Percentiles rank a stretch among this genome's conserved stretches.
Evolutionary conservation across 2,113 vertebrate genomes (phyloP).

Genomic region (Rhagologus leucostigma): DNA sequence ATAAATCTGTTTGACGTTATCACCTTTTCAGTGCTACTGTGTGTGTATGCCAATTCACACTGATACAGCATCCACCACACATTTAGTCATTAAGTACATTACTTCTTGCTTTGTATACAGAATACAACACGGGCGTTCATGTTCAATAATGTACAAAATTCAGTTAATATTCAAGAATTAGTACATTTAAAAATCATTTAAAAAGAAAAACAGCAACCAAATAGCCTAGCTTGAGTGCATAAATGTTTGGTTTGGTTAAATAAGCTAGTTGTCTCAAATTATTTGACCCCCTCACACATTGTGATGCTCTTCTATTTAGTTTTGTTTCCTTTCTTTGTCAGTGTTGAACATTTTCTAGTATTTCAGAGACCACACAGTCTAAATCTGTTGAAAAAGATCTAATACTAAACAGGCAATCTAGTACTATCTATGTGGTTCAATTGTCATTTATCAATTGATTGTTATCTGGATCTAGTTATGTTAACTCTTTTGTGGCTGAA

Average conservation of each 20-base stretch:
- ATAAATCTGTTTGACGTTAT: constrained; percentile 48
- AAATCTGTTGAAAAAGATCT: constrained; percentile 69
- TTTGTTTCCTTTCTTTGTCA: constrained; percentile 57
- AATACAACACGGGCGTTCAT: background rate
- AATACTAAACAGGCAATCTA: constrained; percentile 71
- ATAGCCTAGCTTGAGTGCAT: background rate
- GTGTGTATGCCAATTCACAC: constrained; percentile 17
- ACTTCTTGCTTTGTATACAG: background rate
- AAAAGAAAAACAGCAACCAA: background rate
- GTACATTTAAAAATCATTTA: background rate
- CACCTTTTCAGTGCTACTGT: constrained; percentile 40
- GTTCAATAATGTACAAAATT: background rate
- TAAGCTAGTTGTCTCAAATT: constrained; percentile 15
- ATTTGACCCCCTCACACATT: background rate
- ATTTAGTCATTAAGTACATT: constrained; percentile 23
- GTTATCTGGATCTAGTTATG: constrained; percentile 69
- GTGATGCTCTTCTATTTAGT: constrained; percentile 46
- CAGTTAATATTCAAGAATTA: background rate
- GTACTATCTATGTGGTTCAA: constrained; percentile 72
- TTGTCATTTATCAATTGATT: constrained; percentile 79
- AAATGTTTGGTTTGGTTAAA: background rate
- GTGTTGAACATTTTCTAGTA: constrained; percentile 50
- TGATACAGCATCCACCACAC: constrained; percentile 14
- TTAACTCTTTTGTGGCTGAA: constrained; percentile 75
- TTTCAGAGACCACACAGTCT: constrained; percentile 58